phyloP scores from a whole-genome alignment of 2,797 vertebrate species.

The Hozukius guyotensis region DNA sequence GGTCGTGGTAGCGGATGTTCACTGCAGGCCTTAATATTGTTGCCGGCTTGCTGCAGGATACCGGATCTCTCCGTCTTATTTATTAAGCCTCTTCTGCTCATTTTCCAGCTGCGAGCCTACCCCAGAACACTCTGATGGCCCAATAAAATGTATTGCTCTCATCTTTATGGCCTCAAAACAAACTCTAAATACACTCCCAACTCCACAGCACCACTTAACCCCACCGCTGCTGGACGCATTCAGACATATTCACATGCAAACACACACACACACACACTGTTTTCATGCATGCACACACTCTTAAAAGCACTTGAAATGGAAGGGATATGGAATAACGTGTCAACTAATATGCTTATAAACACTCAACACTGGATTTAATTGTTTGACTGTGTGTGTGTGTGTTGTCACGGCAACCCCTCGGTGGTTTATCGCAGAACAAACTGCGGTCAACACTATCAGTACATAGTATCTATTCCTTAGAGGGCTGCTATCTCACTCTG shows the following conservation, averaged over 20 bases:
- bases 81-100: conserved; percentile 8
- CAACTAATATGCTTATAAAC: conserved; percentile 10
- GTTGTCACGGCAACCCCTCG: conserved; percentile 31
- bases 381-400: conserved; percentile 5
- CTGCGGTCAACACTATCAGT: not conserved
- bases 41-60: not conserved
- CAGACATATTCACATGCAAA: not conserved
- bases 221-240: not conserved
- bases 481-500: not conserved
- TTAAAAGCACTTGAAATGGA: conserved; percentile 2
- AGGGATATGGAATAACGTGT: conserved; percentile 8
- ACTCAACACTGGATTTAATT: conserved; percentile 1
- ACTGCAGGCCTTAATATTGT: not conserved
- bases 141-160: conserved; percentile 25
- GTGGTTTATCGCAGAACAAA: not conserved
- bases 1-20: not conserved
- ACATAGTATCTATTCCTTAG: not conserved
- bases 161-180: conserved; percentile 51
- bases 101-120: conserved; percentile 27
- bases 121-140: not conserved
- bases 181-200: conserved; percentile 27
- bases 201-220: conserved; percentile 24
- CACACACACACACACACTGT: not conserved
- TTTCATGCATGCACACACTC: conserved; percentile 3
- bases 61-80: not conserved